Base-by-base conservation (phyloP, 2,797 vertebrate species). In the Chelon labrosus region DNA sequence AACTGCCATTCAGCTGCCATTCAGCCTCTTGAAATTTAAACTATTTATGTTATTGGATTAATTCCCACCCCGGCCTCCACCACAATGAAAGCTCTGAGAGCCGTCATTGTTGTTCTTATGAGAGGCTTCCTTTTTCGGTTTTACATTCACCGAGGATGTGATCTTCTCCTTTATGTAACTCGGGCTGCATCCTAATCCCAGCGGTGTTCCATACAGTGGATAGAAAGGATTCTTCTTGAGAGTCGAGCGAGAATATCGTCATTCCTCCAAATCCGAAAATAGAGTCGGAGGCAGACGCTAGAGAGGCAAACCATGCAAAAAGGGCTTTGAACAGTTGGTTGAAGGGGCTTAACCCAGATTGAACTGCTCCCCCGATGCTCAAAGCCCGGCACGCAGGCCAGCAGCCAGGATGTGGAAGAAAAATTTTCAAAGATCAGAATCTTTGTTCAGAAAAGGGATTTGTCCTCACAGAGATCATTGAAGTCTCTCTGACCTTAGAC, bases 331-430 rank as follows among this genome's bases (percentile, higher is more conserved):
- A 79, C 50, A 81, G 73, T 77, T 77, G 82, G 75, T 77, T 84
- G 65, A 80, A 78, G 74, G 84, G 73, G 85, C 80, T 89, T 86
- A 79, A 87, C 83, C 86, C 62, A 70, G 80, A 83, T 49, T 73
- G 75, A 88, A 78, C 80, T 59, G 63, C 65, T 69, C 77, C 79
- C 71, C 61, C 52, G 68, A 77, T 75, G 78, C 75, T 68, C 56
- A 37, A 44, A 82, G 77, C 75, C 70, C 68, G 78, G 53, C 27
- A 22, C 49, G 63, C 19, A 53, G 58, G 74, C 64, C 74, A 49
- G 77, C 44, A 2, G 71, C 71, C 57, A 60, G 75, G 52, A 52
- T 47, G 70, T 7, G 54, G 25, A 54, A 7, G 57, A 44, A 37
- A 65, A 25, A 54, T 39, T 9, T 56, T 16, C 57, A 56, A 79